Conservation (phyloP, 2,797 vertebrate genomes). For the Gymnopithys bicolor region DNA sequence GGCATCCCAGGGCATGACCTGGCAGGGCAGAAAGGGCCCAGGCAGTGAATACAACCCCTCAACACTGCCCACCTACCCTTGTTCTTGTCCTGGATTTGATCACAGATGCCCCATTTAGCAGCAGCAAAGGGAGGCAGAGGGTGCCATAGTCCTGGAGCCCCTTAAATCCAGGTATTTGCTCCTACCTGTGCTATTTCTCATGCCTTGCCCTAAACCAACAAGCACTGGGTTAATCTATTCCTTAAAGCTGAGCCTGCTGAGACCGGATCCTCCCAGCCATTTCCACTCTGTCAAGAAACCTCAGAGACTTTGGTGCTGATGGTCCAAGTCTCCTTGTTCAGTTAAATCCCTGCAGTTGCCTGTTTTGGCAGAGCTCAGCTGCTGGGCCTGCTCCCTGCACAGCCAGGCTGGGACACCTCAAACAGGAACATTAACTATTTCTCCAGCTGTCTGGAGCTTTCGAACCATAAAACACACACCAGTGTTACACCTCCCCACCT, state of each 20-base stretch:
- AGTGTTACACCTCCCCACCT: background rate
- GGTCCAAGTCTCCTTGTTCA: background rate
- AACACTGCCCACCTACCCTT: background rate
- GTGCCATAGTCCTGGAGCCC: background rate
- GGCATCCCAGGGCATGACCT: rapidly evolving
- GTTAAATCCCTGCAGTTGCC: slow-evolving; percentile 35
- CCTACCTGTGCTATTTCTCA: background rate
- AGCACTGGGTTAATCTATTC: background rate
- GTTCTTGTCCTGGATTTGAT: background rate
- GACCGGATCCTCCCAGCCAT: background rate
- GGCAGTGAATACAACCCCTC: rapidly evolving
- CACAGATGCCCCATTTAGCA: background rate
- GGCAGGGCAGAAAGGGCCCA: background rate
- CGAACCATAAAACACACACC: background rate
- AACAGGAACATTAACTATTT: slow-evolving; percentile 37
- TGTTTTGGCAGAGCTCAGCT: slow-evolving; percentile 41
- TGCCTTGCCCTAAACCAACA: background rate
- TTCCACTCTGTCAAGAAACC: background rate
- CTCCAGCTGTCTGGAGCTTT: slow-evolving; percentile 42
- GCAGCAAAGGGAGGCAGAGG: background rate
- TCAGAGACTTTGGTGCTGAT: background rate
- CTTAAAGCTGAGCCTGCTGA: background rate
- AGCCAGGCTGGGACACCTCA: slow-evolving; percentile 19
- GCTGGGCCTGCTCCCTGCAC: slow-evolving; percentile 24
- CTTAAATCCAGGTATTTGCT: background rate